These are phyloP conservation scores for Hyppa rectilinea DNA, from an alignment of 2,888 invertebrate species.

Conservation along the genomic window DNA sequence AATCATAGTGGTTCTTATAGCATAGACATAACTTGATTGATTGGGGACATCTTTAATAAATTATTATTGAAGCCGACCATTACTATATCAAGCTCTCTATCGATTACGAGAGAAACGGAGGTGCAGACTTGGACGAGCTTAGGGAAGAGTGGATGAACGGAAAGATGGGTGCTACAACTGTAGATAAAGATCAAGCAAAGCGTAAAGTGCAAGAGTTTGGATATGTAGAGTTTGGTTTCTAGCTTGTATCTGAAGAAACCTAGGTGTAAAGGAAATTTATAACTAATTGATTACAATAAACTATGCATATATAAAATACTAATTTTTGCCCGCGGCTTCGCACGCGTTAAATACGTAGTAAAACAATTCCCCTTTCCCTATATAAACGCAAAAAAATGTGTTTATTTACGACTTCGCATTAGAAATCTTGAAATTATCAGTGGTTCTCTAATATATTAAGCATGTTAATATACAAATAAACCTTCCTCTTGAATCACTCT, in stretches of 20 bases:
- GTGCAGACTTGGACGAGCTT: not conserved
- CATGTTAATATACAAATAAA: no score
- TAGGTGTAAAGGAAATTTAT: not conserved
- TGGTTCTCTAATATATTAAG: no score
- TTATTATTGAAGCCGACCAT: not conserved
- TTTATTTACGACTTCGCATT: no score
- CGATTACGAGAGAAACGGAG: not conserved
- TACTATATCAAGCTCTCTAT: not conserved
- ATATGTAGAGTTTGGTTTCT: not conserved
- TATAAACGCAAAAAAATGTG: no score
- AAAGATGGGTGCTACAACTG: not conserved
- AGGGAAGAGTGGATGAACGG: no score
- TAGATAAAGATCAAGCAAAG: not conserved
- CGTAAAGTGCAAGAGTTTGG: not conserved
- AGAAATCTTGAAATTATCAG: no score
- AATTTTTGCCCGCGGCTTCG: no score
- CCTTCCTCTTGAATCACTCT: no score
- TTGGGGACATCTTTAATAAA: conserved; percentile 26
- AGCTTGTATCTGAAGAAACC: not conserved
- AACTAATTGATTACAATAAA: not conserved
- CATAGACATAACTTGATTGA: conserved; percentile 30
- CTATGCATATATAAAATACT: not conserved
- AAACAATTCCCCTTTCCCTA: no score
- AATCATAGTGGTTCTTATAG: conserved; percentile 19
- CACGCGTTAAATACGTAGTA: no score